Base-by-base conservation (phyloP, 2,113 vertebrate genomes). In the Tetrax tetrax region DNA sequence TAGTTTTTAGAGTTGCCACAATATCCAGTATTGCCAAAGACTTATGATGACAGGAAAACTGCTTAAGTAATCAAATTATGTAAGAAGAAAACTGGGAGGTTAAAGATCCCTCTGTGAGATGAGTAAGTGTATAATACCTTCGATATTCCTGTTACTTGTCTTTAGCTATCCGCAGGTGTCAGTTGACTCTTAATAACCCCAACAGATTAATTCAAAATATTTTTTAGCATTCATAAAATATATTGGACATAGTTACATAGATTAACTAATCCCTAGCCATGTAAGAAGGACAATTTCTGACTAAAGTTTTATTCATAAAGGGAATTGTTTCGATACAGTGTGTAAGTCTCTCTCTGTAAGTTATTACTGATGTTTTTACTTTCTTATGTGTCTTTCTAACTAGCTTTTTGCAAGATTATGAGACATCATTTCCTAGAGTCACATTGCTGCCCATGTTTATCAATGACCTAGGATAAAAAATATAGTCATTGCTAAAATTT, bases 151-250 rank as follows among this genome's bases (percentile, higher is more conserved):
- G 23, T 89, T 91, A 29, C 31, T 83, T 72, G 57, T 57, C 68
- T 90, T 74, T 72, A 75, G 81, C 83, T 83, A 59, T 90, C 77
- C 90, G 56, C 51, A 80, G 68, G 74, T 94, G 92, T 90, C 83
- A 70, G 6, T 28, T 94, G 48, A 93, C 93, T 90, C 69, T 57
- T 66, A 92, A 89, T 94, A 86, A 76, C 61, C 51, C 50, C 5
- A 41, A 57, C 64, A 88, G 86, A 91, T 87, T 95, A 53, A 77
- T 81, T 96, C 86, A 93, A 53, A 94, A 86, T 70, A 16, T 4
- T 68, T 95, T 96, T 91, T 87, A 70, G 93, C 69, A 35, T 79
- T 94, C 61, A 64, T 48, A 65, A 93, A 96, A 21, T 48, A 57
- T 89, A 94, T 77, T 64, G 33, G 65, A 35, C 57, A 33, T 37